Evolutionary conservation across 1,140 invertebrate species (phyloP), one percentile per base, ranked within the genome.

Genomic region (Druon quercuslanigerum): DNA sequence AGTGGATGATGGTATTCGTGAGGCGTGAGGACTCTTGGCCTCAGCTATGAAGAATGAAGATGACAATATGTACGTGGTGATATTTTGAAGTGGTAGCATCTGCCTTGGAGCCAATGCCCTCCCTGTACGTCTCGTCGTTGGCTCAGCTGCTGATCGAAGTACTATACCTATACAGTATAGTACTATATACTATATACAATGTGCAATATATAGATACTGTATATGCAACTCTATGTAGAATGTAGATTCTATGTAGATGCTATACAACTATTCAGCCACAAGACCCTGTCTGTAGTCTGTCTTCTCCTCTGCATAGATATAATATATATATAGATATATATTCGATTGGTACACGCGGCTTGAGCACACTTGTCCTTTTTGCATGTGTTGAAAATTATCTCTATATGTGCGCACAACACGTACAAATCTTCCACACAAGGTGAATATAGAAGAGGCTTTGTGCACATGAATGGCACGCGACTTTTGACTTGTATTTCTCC

Each of bases 381-480:
- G 33, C 20, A 9, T 33, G 56, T 60, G 56, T 60, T 60, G 17
- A 25, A 9, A 19, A 60, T 60, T 33, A 33, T 19, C 17, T 60
- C 56, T 25, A 8, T 56, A 19, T 60, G 56, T 8, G 3, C 17
- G 20, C 17, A 3, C 33, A 14, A 33, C 19, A 60, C 13, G 57
- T n/a, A 33, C 57, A 66, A 66, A 20, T 66, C 16, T 25, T 66
- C 33, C 13, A 20, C 57, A 66, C 57, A 66, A 66, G 25, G 57
- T 66, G 57, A 40, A 40, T 14, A 66, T 40, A 33, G 13, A 66
- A 16, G 19, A 66, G 25, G 13, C 57, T 66, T 66, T 66, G 57
- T 66, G 25, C 57, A 66, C 57, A 66, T 66, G 57, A 66, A 66
- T 66, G 57, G 57, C 57, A 66, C 57, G 57, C 57, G 57, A 66